These are phyloP conservation scores for Hiodon alosoides DNA, from an alignment of 2,113 vertebrate species.

Conservation along the genomic window DNA sequence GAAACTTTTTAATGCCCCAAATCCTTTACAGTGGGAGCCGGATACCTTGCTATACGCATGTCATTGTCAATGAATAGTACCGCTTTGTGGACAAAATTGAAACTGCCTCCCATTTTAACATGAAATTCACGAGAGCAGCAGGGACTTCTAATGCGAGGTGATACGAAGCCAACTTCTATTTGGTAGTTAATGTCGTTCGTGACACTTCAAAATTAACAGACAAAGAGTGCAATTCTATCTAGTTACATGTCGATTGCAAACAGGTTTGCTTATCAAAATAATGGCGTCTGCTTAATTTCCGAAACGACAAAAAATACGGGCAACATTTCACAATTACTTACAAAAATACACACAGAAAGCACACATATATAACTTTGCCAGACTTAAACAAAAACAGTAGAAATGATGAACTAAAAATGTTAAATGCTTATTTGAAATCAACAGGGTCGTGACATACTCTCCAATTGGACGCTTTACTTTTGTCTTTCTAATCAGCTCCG, in stretches of 20 bases:
- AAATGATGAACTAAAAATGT: background rate
- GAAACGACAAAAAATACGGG: background rate
- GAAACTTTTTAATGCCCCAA: constrained; percentile 7
- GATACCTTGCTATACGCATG: constrained; percentile 11
- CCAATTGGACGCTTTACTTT: background rate
- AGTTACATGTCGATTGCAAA: background rate
- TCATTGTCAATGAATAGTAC: constrained; percentile 51
- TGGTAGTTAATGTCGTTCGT: background rate
- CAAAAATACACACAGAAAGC: constrained; percentile 2
- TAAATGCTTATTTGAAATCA: background rate
- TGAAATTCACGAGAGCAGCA: background rate
- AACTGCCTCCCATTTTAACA: constrained; percentile 35
- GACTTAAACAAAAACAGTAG: background rate
- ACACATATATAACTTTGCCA: constrained; percentile 11
- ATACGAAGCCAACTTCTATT: constrained; percentile 7
- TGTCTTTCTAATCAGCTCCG: background rate
- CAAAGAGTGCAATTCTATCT: background rate
- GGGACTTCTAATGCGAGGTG: background rate
- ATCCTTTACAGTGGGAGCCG: constrained; percentile 10
- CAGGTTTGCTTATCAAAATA: background rate
- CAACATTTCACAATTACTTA: constrained; percentile 5
- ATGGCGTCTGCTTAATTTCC: background rate
- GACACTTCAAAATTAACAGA: background rate
- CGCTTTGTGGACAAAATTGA: constrained; percentile 57
- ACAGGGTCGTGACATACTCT: background rate